Conservation (phyloP, 2,888 invertebrate genomes). For the Cosmorhoe ocellata region DNA sequence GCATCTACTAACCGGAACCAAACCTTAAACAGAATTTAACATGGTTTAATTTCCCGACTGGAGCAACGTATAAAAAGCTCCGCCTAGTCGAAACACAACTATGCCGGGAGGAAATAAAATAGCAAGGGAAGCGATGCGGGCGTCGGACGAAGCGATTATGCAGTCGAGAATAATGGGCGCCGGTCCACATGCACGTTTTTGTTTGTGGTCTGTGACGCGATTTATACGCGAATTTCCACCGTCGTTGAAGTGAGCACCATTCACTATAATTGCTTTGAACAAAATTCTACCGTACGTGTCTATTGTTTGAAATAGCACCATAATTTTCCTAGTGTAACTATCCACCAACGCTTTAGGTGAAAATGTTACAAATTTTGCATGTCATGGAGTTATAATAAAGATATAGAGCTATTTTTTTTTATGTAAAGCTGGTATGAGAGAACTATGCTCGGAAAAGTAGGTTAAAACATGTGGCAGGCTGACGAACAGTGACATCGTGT, state of each 20-base stretch:
- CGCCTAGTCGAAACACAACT: conserved; percentile 77
- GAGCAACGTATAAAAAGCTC: conserved; percentile 66
- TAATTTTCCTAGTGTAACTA: conserved; percentile 12
- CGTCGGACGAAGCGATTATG: conserved; percentile 82
- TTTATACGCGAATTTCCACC: conserved; percentile 81
- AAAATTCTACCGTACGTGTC: conserved; percentile 67
- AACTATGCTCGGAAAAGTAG: no score
- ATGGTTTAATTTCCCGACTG: conserved; percentile 78
- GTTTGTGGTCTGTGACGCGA: conserved; percentile 83
- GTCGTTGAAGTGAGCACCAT: conserved; percentile 79
- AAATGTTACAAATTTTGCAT: not conserved
- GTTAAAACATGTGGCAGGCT: no score
- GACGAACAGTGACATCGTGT: no score
- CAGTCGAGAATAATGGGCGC: conserved; percentile 82
- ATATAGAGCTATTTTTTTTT: no score
- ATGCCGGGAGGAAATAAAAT: conserved; percentile 80
- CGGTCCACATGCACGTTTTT: conserved; percentile 82
- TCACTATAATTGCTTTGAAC: conserved; percentile 80
- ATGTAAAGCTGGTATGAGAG: no score
- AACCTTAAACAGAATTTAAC: conserved; percentile 80
- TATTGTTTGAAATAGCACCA: conserved; percentile 51
- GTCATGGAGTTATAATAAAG: not conserved
- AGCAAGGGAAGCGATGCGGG: conserved; percentile 80
- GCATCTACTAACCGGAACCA: conserved; percentile 72
- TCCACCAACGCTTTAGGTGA: not conserved